Conservation (phyloP, 2,113 vertebrate genomes). For the Eretmochelys imbricata region DNA sequence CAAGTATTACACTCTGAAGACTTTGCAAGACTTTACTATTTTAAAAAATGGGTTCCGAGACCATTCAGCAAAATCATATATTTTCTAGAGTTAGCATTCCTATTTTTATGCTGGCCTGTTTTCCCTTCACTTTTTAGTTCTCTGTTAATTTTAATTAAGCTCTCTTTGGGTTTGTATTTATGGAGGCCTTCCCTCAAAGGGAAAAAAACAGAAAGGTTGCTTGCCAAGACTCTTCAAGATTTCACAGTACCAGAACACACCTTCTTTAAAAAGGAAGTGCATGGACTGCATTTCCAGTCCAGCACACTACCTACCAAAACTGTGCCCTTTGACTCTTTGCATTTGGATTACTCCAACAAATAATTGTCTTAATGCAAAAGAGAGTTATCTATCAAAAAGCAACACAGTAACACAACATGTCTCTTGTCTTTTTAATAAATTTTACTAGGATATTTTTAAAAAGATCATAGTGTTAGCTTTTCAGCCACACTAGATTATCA, state of each 20-base stretch:
- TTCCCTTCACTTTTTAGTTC: not conserved
- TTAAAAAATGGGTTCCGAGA: not conserved
- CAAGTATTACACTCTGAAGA: not conserved
- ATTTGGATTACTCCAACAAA: not conserved
- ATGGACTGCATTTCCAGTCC: not conserved
- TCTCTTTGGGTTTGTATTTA: slow-evolving; percentile 23
- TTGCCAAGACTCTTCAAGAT: not conserved
- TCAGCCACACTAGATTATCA: accelerated
- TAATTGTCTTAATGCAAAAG: not conserved
- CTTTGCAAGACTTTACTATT: not conserved
- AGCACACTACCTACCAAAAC: not conserved
- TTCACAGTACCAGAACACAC: not conserved
- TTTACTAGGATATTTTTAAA: not conserved
- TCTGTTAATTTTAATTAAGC: slow-evolving; percentile 39
- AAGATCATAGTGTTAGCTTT: not conserved
- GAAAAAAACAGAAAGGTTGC: not conserved
- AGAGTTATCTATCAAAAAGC: not conserved
- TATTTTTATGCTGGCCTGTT: slow-evolving; percentile 44
- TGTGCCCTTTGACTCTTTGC: not conserved
- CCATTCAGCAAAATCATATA: not conserved
- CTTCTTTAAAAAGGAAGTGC: not conserved
- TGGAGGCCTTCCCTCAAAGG: not conserved
- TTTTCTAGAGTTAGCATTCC: slow-evolving; percentile 18
- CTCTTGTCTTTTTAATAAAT: not conserved
- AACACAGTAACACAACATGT: not conserved